A percentile compares a stretch with the other conserved stretches of the same genome.
These are phyloP conservation scores for Poecilia picta DNA, from an alignment of 2,797 vertebrate species.

Conservation along the genomic window DNA sequence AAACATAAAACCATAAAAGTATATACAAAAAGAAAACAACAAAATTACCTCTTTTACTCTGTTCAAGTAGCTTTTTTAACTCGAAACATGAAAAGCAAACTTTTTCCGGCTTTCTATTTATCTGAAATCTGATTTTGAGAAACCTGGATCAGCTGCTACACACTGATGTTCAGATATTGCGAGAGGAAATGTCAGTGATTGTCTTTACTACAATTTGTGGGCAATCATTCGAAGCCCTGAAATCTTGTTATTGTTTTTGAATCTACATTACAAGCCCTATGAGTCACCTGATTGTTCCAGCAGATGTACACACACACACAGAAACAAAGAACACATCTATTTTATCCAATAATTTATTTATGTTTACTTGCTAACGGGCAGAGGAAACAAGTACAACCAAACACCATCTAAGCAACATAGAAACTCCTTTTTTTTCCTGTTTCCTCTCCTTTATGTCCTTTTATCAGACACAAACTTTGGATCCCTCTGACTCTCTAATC, in stretches of 20 bases:
- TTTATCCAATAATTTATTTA: slow-evolving; percentile 5
- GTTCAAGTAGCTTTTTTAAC: background rate
- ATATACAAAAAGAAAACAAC: background rate
- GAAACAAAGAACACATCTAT: background rate
- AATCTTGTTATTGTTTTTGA: background rate
- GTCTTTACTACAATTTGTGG: background rate
- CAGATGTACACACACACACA: background rate
- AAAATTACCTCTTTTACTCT: background rate
- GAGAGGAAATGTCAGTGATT: background rate
- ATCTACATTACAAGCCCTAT: background rate
- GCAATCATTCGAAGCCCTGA: background rate
- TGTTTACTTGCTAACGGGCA: background rate
- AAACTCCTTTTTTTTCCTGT: slow-evolving; percentile 2
- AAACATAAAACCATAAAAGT: too few relatives aligned
- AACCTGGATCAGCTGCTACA: background rate
- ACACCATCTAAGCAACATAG: slow-evolving; percentile 6
- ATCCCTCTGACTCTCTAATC: background rate
- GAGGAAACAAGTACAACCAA: background rate
- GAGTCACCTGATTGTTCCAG: background rate
- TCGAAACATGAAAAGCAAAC: background rate
- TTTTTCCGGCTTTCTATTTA: background rate
- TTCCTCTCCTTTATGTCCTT: slow-evolving; percentile 6
- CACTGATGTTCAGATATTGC: background rate
- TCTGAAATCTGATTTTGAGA: background rate
- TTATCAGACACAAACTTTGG: background rate